These are phyloP conservation scores for Tylochromis polylepis DNA, from an alignment of 2,113 vertebrate genomes.

Conservation along the genomic window DNA sequence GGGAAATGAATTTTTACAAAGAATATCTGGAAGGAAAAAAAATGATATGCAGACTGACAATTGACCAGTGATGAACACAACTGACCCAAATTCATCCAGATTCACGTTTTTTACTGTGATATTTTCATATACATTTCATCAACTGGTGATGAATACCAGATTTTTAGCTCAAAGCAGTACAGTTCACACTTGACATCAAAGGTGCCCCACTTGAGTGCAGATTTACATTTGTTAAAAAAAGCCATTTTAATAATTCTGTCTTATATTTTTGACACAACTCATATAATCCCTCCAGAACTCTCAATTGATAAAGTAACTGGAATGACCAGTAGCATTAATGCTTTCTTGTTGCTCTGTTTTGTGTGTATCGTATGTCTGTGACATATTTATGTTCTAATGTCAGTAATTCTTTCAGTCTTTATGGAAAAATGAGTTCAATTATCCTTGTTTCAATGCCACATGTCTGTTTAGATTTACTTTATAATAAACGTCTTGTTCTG, in stretches of 20 bases:
- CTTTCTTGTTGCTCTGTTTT: not conserved
- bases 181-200: not conserved
- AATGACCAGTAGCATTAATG: not conserved
- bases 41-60: too few relatives aligned
- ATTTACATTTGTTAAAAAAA: not conserved
- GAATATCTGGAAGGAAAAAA: too few relatives aligned
- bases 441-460: rapidly evolving
- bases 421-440: not conserved
- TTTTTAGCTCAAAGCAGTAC: not conserved
- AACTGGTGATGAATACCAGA: not conserved
- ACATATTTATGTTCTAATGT: not conserved
- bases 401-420: not conserved
- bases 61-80: not conserved
- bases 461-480: not conserved
- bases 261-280: not conserved
- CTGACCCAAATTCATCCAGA: not conserved
- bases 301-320: not conserved
- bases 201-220: rapidly evolving
- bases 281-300: not conserved
- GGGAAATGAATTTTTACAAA: too few relatives aligned
- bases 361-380: not conserved
- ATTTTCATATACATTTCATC: too few relatives aligned
- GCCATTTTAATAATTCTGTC: not conserved
- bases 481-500: not conserved
- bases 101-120: not conserved